Base-by-base conservation (phyloP, 2,113 vertebrate species). In the Aegithalos caudatus region DNA sequence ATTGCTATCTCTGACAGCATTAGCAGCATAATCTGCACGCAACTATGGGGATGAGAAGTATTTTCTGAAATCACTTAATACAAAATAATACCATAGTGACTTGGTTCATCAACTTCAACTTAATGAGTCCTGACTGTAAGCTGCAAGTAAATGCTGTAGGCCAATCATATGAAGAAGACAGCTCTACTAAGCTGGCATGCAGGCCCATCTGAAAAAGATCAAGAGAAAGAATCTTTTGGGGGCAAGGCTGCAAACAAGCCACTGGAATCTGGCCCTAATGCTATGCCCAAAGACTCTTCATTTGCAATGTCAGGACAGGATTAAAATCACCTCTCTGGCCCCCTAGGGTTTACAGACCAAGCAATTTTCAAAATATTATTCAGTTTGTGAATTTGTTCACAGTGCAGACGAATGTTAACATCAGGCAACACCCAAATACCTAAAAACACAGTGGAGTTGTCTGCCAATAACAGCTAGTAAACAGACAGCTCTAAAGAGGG, bases 1-100 rank as follows among this genome's bases (percentile, higher is more conserved):
- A 95, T 82, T 90, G 70, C 81, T 80, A 54, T 44, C 62, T 72
- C 90, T 88, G 79, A 70, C 33, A 91, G 85, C 37, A 96, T 93
- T 94, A 96, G 66, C 71, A 86, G 66, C 51, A 70, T 94, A 86
- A 95, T 94, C 93, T 73, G 57, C 47, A 54, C 35, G 81, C 69
- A 65, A 9, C 69, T 84, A 44, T 67, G 51, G 27, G 65, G 84
- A 92, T 95, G 12, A 91, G 57, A 88, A 85, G 84, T 48, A 70
- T 86, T 94, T 90, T 88, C 93, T 62, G 40, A 95, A 88, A 27
- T 69, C 67, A 90, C 42, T 88, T 91, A 95, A 86, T 81, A 73
- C 74, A 72, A 83, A 92, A 42, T 81, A 81, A 88, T 35, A 54
- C 85, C 33, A 45, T 2, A 70, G 53, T 23, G 70, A 87, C 23